These are phyloP conservation scores for Steinernema feltiae DNA, from an alignment of 1,140 invertebrate genomes.

Conservation along the genomic window DNA sequence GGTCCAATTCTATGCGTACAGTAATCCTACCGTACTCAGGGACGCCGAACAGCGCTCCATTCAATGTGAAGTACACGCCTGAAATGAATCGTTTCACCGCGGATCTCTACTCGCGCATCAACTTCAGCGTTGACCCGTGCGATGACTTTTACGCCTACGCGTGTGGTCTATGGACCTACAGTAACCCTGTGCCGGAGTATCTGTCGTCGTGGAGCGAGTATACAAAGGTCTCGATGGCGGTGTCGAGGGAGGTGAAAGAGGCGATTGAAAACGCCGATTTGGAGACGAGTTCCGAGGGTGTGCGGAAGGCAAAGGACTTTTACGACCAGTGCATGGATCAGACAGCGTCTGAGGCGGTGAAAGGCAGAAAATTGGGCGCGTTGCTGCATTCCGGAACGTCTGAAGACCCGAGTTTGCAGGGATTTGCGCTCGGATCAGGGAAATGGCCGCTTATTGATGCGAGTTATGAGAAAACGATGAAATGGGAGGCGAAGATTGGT, in stretches of 20 bases:
- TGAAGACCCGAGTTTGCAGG: conserved; percentile 13
- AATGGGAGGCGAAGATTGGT: not conserved
- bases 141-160: conserved; percentile 62
- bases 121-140: conserved; percentile 64
- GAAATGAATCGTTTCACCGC: not conserved
- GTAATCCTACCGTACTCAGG: no score
- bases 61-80: no score
- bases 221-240: not conserved
- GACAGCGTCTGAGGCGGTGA: not conserved
- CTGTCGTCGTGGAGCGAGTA: conserved; percentile 15
- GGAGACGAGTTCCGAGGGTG: conserved; percentile 15
- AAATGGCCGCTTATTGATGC: conserved; percentile 22
- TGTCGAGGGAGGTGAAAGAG: not conserved
- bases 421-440: conserved; percentile 5
- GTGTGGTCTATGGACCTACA: conserved; percentile 59
- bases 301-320: conserved; percentile 14
- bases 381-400: conserved; percentile 11
- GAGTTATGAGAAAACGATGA: not conserved
- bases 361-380: conserved; percentile 17
- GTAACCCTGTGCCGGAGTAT: conserved; percentile 49
- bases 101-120: conserved; percentile 62
- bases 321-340: conserved; percentile 19
- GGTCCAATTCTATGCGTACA: not conserved
- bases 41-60: no score
- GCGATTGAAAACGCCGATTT: conserved; percentile 23